phyloP scores from a whole-genome alignment of 2,113 vertebrate species.

The Myiopsitta monachus region DNA sequence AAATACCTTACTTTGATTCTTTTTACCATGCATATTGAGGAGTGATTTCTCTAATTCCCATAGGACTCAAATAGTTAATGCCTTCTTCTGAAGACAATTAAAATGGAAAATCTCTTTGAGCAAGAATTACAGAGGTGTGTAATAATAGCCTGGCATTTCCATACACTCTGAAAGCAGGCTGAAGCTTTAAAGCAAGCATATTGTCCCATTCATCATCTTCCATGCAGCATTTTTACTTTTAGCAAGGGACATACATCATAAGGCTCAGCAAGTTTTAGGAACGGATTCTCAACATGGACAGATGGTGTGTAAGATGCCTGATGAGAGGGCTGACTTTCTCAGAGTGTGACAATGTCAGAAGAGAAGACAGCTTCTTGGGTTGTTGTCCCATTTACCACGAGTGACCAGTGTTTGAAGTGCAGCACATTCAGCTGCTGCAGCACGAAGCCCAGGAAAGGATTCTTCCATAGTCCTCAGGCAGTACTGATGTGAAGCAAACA shows the following conservation, averaged over 20 bases:
- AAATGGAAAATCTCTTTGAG: not conserved
- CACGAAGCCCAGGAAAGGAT: not conserved
- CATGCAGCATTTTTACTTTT: constrained; percentile 12
- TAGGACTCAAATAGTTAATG: not conserved
- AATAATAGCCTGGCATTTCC: not conserved
- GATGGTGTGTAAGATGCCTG: constrained; percentile 46
- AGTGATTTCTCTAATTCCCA: not conserved
- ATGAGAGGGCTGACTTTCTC: constrained; percentile 39
- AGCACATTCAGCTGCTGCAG: not conserved
- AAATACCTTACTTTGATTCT: not conserved
- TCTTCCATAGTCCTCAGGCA: not conserved
- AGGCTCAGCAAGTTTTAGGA: constrained; percentile 12
- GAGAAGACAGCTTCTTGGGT: not conserved
- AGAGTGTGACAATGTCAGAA: constrained; percentile 28
- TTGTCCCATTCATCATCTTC: constrained; percentile 52
- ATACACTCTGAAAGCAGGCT: not conserved
- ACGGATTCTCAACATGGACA: not conserved
- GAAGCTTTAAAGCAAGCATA: constrained; percentile 6
- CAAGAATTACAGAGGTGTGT: not conserved
- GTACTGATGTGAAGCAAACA: not conserved
- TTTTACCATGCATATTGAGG: not conserved
- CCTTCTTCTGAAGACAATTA: not conserved
- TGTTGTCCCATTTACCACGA: not conserved
- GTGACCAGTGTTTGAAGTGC: not conserved
- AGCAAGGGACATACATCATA: constrained; percentile 43